Conservation (phyloP, 2,888 invertebrate genomes). For the Chrysotoxum bicinctum region DNA sequence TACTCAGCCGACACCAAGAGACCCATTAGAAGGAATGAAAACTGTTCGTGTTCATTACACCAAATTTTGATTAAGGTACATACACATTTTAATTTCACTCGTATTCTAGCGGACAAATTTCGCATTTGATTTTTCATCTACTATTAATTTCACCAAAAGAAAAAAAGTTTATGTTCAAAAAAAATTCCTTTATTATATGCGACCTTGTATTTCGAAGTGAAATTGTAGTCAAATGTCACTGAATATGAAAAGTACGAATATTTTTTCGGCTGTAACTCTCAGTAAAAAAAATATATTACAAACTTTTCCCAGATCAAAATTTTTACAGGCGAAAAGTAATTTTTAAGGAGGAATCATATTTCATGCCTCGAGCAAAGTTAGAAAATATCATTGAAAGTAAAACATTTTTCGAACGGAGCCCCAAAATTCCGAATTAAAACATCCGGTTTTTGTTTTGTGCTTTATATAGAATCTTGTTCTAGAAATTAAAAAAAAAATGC, state of each 20-base stretch:
- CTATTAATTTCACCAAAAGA: background rate
- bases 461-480: slow-evolving; percentile 14
- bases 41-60: slow-evolving; percentile 74
- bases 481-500: background rate
- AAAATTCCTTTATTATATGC: background rate
- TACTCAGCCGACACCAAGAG: slow-evolving; percentile 10
- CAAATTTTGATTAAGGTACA: slow-evolving; percentile 74
- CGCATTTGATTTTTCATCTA: background rate
- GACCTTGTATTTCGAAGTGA: background rate
- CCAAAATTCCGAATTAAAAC: slow-evolving; percentile 7
- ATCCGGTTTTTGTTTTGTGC: slow-evolving; percentile 12
- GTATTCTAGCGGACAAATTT: background rate
- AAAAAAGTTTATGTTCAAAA: background rate
- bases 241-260: too few species aligned
- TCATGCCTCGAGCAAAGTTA: background rate
- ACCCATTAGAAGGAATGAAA: slow-evolving; percentile 50
- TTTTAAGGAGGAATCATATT: background rate
- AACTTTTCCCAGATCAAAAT: background rate
- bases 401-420: background rate
- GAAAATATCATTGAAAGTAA: background rate
- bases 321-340: background rate
- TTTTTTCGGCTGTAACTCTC: too few species aligned
- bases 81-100: background rate
- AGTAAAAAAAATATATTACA: too few species aligned
- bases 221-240: too few species aligned